Evolutionary conservation across 2,888 invertebrate species (phyloP).

Genomic region (Bedellia somnulentella): DNA sequence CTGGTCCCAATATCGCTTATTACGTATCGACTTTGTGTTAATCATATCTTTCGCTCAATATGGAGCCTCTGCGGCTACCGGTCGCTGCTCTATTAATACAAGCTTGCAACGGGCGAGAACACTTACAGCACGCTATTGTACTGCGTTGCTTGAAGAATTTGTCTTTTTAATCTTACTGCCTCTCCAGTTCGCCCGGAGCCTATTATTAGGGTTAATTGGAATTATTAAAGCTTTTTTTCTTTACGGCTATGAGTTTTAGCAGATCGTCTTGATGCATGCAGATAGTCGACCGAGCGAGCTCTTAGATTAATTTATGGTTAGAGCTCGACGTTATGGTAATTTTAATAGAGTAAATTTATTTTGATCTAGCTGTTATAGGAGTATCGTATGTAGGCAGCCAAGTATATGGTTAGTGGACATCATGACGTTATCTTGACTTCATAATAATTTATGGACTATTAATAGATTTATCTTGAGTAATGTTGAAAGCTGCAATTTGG

Average conservation of each 20-base stretch:
- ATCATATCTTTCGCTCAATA: slow-evolving; percentile 55
- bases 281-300: slow-evolving; percentile 35
- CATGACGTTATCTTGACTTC: slow-evolving; percentile 1
- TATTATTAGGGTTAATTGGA: slow-evolving; percentile 61
- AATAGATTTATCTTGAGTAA: slow-evolving; percentile 1
- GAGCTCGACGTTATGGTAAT: slow-evolving; percentile 34
- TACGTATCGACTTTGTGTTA: slow-evolving; percentile 55
- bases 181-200: slow-evolving; percentile 34
- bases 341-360: slow-evolving; percentile 26
- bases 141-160: slow-evolving; percentile 52
- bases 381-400: slow-evolving; percentile 1
- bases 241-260: slow-evolving; percentile 41
- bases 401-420: slow-evolving; percentile 3
- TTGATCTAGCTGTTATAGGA: slow-evolving; percentile 3
- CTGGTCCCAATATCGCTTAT: slow-evolving; percentile 56
- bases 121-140: slow-evolving; percentile 53
- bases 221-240: slow-evolving; percentile 53
- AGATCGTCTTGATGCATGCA: slow-evolving; percentile 36
- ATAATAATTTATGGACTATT: slow-evolving; percentile 1
- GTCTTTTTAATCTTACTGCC: slow-evolving; percentile 56
- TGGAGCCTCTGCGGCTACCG: slow-evolving; percentile 45
- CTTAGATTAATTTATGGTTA: slow-evolving; percentile 44
- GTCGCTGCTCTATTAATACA: slow-evolving; percentile 54
- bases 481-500: no score
- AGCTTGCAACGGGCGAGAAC: slow-evolving; percentile 35